Conservation (phyloP, 2,888 invertebrate species). For the Tetragonula carbonaria region DNA sequence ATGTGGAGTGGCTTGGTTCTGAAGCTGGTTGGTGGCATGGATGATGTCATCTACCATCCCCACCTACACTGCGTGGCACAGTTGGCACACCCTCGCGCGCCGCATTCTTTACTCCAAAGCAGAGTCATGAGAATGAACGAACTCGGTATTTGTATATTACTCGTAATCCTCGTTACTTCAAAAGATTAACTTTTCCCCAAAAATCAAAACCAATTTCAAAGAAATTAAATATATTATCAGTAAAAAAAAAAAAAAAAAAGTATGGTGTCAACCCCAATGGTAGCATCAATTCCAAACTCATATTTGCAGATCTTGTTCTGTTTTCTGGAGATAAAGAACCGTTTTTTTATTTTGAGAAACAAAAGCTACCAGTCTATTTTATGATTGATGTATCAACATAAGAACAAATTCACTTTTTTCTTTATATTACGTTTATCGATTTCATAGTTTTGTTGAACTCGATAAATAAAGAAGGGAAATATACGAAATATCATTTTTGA, state of each 20-base stretch:
- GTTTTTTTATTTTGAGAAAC: constrained; percentile 48
- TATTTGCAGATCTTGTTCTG: constrained; percentile 52
- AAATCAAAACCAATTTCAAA: constrained; percentile 67
- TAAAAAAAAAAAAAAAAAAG: constrained; percentile 8
- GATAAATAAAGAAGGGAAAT: not conserved
- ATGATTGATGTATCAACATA: constrained; percentile 66
- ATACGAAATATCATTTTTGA: constrained; percentile 6
- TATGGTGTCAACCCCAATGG: constrained; percentile 35
- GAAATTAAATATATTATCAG: constrained; percentile 49
- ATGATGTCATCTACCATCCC: constrained; percentile 84
- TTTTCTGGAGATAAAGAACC: constrained; percentile 56
- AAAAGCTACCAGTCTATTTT: constrained; percentile 59
- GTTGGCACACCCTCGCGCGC: constrained; percentile 84
- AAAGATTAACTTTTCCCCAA: constrained; percentile 78
- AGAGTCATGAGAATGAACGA: constrained; percentile 84
- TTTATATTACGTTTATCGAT: not conserved
- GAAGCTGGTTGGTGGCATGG: constrained; percentile 84
- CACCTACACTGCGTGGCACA: constrained; percentile 83
- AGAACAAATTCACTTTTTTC: constrained; percentile 58
- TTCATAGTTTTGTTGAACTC: not conserved
- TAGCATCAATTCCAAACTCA: constrained; percentile 59
- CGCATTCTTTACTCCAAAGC: constrained; percentile 84
- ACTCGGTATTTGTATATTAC: constrained; percentile 84
- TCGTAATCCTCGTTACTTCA: constrained; percentile 84
- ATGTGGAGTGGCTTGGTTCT: constrained; percentile 83